Percentiles rank a stretch among this genome's conserved stretches.
phyloP scores from a whole-genome alignment of 2,888 invertebrate species.

The Tipula vernalis region DNA sequence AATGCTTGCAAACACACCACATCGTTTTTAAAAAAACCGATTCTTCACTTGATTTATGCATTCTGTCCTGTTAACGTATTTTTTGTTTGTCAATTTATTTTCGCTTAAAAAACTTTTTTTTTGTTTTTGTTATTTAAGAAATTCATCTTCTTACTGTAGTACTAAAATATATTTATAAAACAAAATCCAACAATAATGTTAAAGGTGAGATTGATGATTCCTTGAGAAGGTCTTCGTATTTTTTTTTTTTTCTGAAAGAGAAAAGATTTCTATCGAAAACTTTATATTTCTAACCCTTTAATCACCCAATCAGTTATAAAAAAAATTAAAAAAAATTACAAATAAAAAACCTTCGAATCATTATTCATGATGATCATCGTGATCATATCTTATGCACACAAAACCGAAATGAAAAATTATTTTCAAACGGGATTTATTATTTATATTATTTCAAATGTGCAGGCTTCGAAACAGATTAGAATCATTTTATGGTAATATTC shows the following conservation, averaged over 20 bases:
- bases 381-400: background rate
- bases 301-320: background rate
- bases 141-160: background rate
- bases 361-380: background rate
- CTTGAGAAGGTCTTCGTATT: background rate
- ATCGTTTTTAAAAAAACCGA: background rate
- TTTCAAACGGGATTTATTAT: background rate
- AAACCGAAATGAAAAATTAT: background rate
- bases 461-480: background rate
- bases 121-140: background rate
- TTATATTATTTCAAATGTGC: background rate
- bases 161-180: background rate
- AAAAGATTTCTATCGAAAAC: background rate
- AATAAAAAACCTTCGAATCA: background rate
- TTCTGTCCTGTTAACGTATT: background rate
- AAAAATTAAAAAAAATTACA: background rate
- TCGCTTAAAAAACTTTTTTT: background rate
- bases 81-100: background rate
- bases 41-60: background rate
- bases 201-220: conserved; percentile 4
- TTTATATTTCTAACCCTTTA: background rate
- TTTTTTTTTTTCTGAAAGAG: background rate
- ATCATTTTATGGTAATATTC: background rate
- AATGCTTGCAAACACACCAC: background rate
- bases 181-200: background rate